Evolutionary conservation across 2,797 vertebrate genomes (phyloP), one percentile per base, ranked within the genome.

Genomic region (Discoglossus pictus): DNA sequence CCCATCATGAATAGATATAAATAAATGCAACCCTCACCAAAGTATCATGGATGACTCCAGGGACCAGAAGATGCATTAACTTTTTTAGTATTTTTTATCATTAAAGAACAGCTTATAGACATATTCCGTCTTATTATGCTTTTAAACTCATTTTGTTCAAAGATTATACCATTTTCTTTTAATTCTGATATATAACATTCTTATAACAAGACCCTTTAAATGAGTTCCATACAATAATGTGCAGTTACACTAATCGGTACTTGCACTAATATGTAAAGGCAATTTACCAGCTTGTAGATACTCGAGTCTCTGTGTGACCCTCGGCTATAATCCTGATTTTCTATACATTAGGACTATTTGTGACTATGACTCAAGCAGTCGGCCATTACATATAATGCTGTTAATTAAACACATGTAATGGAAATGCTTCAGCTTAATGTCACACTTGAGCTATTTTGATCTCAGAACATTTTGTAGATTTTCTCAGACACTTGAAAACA

Each of bases 401-500:
- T 58, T 58, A 67, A 67, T 67, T 59, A 67, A 58, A 67, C 27
- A 51, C 51, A 63, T 31, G 61, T 42, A 42, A 63, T 42, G 48
- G 47, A 63, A 63, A 17, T 31, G 61, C 17, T 42, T 17, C 5
- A 24, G 16, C 20, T 58, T 67, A 50, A 67, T 67, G 64, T 50
- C 21, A 58, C 64, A 58, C 53, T 67, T 58, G 16, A 67, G 34
- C 43, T 39, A 46, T 56, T 56, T 25, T 21, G 17, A 24, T 24
- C 21, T 25, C 36, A 52, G 47, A 52, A 42, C 51, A 42, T 25
- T 18, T 24, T 17, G 52, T 53, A 38, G 2, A 40, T 63, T 43
- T 52, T 18, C 48, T 31, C 48, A 13, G 17, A 34, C 12, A 31
- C 27, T 4, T 4, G 8, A 31, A 31, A 31, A 31, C 27, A 31